Percentiles rank a stretch among this genome's conserved stretches.
Evolutionary conservation across 2,888 invertebrate genomes (phyloP).

Genomic region (Cactoblastis cactorum): DNA sequence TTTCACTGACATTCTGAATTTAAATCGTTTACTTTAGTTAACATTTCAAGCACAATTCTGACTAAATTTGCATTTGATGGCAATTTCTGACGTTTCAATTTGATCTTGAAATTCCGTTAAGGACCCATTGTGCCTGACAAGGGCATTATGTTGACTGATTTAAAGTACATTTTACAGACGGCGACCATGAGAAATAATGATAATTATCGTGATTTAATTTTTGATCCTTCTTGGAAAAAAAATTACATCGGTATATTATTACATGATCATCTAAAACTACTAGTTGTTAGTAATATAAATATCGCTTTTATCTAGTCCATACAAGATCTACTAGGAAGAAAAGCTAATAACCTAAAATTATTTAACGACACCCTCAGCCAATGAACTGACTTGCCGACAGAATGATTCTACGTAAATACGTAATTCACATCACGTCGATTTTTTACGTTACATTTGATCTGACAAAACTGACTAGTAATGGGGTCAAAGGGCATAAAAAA

Average conservation of each 20-base stretch:
- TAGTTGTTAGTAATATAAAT: too few species aligned
- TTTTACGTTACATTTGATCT: background rate
- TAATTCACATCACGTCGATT: too few species aligned
- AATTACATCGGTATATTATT: too few species aligned
- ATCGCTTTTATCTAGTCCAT: too few species aligned
- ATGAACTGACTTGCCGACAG: too few species aligned
- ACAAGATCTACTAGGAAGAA: too few species aligned
- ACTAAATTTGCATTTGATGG: constrained; percentile 3
- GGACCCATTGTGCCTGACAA: background rate
- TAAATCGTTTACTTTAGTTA: constrained; percentile 7
- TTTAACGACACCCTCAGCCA: too few species aligned
- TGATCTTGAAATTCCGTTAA: background rate
- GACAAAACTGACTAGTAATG: background rate
- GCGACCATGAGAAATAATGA: background rate
- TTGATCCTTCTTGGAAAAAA: background rate
- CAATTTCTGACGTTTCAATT: constrained; percentile 4
- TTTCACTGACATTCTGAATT: constrained; percentile 2
- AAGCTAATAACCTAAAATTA: too few species aligned
- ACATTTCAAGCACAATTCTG: background rate
- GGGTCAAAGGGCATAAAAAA: background rate
- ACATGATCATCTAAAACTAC: too few species aligned
- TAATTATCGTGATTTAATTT: background rate
- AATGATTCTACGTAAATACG: too few species aligned
- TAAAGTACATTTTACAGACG: background rate
- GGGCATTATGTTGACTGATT: background rate